Evolutionary conservation across 2,888 invertebrate species (phyloP).

Genomic region (Cyclophora albipunctata): DNA sequence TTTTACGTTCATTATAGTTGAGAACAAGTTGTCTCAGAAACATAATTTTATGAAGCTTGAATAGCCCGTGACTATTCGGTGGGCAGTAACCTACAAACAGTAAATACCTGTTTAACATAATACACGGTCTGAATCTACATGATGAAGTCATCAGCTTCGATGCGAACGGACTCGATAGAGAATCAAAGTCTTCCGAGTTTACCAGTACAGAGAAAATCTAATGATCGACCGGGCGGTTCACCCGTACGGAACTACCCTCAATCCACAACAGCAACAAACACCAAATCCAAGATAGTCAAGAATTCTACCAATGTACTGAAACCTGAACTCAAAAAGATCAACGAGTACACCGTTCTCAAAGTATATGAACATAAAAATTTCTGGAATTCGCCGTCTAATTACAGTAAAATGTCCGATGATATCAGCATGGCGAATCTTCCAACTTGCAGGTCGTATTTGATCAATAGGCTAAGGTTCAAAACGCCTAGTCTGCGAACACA

Average conservation of each 20-base stretch:
- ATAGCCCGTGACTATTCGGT: conserved; percentile 8
- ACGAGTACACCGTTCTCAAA: conserved; percentile 16
- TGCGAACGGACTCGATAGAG: conserved; percentile 36
- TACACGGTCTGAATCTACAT: conserved; percentile 4
- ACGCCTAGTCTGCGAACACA: conserved; percentile 11
- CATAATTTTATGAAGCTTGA: background rate
- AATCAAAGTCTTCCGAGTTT: conserved; percentile 34
- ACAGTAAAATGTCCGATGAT: conserved; percentile 18
- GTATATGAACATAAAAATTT: conserved; percentile 19
- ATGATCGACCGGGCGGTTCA: background rate
- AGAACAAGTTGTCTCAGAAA: conserved; percentile 1
- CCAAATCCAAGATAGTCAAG: conserved; percentile 1
- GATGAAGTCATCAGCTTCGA: conserved; percentile 19
- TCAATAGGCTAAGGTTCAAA: conserved; percentile 9
- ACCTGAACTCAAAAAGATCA: conserved; percentile 19
- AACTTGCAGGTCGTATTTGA: conserved; percentile 10
- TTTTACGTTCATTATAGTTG: background rate
- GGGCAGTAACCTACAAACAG: conserved; percentile 17
- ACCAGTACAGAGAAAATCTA: conserved; percentile 18
- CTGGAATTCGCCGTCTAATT: conserved; percentile 13
- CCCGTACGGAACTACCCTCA: background rate
- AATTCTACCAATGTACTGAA: conserved; percentile 13
- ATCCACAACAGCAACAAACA: background rate
- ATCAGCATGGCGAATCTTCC: conserved; percentile 10
- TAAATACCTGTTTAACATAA: conserved; percentile 11